phyloP scores from a whole-genome alignment of 2,888 invertebrate species.

The Temnothorax unifasciatus region DNA sequence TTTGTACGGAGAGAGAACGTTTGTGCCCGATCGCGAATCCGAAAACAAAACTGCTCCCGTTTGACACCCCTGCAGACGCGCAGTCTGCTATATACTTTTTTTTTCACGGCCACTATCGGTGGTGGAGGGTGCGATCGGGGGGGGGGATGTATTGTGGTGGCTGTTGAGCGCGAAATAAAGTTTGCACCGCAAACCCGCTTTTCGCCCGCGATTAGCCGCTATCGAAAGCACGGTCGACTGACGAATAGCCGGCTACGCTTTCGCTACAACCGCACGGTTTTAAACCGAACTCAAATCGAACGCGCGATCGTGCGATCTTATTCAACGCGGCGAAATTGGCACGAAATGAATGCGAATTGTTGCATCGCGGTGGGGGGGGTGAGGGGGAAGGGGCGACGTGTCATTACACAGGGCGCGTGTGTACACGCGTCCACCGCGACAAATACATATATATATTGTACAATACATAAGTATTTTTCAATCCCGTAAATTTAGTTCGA shows the following conservation, averaged over 20 bases:
- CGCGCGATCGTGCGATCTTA: constrained; percentile 28
- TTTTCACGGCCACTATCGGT: constrained; percentile 45
- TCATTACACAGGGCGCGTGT: not conserved
- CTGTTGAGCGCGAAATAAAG: constrained; percentile 69
- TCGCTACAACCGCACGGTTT: constrained; percentile 24
- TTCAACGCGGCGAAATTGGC: constrained; percentile 41
- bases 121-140: constrained; percentile 6
- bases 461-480: constrained; percentile 28
- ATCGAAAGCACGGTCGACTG: constrained; percentile 57
- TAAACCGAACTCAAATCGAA: constrained; percentile 32
- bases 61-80: constrained; percentile 55
- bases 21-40: constrained; percentile 14
- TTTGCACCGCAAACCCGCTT: constrained; percentile 68
- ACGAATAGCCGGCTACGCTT: constrained; percentile 36
- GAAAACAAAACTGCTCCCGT: constrained; percentile 52
- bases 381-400: too few species aligned
- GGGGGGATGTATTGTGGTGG: constrained; percentile 43
- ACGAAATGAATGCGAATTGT: constrained; percentile 46
- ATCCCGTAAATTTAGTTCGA: constrained; percentile 2
- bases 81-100: constrained; percentile 48
- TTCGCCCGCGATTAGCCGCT: constrained; percentile 64
- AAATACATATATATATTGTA: constrained; percentile 16
- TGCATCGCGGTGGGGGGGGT: not conserved
- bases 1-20: constrained; percentile 12
- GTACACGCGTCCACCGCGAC: not conserved